These are phyloP conservation scores for Sminthurinus signatus DNA, from an alignment of 1,140 invertebrate genomes.

Conservation along the genomic window DNA sequence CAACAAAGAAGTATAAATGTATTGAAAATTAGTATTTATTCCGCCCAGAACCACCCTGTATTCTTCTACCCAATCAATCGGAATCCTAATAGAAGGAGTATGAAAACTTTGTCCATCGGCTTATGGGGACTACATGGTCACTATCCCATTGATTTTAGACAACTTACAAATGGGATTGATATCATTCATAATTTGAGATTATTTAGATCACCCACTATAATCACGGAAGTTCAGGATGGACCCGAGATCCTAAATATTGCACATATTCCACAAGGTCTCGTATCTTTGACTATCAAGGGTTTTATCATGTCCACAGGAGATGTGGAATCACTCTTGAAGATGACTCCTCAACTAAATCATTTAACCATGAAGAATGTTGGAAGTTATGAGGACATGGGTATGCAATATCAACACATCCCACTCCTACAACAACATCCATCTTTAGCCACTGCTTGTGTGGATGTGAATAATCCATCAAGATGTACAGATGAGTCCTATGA, in stretches of 20 bases:
- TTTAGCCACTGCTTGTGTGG: conserved; percentile 1
- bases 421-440: background rate
- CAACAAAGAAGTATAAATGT: background rate
- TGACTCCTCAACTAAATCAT: background rate
- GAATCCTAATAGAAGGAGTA: background rate
- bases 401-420: background rate
- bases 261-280: background rate
- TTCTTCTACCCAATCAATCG: conserved; percentile 7
- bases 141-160: background rate
- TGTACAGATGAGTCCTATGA: conserved; percentile 2
- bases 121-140: conserved; percentile 3
- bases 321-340: background rate
- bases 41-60: conserved; percentile 4
- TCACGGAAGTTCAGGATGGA: background rate
- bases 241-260: conserved; percentile 1
- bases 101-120: conserved; percentile 6
- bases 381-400: background rate
- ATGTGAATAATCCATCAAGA: background rate
- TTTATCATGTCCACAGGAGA: background rate
- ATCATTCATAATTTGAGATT: background rate
- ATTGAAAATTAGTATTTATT: conserved; percentile 1
- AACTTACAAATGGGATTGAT: background rate
- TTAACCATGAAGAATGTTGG: conserved; percentile 5
- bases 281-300: conserved; percentile 4
- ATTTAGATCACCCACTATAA: background rate